Base-by-base conservation (phyloP, 2,113 vertebrate genomes). In the Protomyctophum bolini region DNA sequence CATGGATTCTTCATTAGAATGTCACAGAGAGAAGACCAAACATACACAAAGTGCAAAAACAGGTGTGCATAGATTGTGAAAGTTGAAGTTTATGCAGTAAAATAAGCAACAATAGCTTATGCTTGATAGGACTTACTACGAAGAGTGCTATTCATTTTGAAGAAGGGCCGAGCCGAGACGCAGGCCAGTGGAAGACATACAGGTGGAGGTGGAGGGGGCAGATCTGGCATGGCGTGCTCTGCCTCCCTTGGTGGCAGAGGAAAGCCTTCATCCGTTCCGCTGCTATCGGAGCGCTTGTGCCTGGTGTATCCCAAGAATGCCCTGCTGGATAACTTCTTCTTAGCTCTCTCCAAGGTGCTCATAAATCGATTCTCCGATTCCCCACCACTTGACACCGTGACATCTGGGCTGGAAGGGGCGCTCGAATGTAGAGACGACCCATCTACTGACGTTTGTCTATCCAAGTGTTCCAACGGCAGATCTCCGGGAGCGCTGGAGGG, bases 321-420 rank as follows among this genome's bases (percentile, higher is more conserved):
- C 51, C 49, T 81, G 0, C 80, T 66, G 6, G 88, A 87, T 65
- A 93, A 88, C 76, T 76, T 92, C 55, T 77, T 91, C 74, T 84
- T 93, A 67, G 91, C 91, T 57, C 68, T 92, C 70, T 93, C 92
- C 68, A 93, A 80, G 8, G 92, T 91, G 79, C 86, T 88, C 1
- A 89, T 41, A 2, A 86, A 71, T 46, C 56, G 85, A 51, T 61
- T 89, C 28, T 91, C 86, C 0, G 83, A 82, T 51, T 89, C 83
- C 0, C 74, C 66, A 2, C 48, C 66, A 2, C 48, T 64, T 0
- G 70, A 67, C 8, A 87, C 82, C 3, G 57, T 82, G 33, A 62
- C 4, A 3, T 91, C 88, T 45, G 82, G 86, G 61, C 87, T 90
- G 33, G 87, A 75, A 62, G 54, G 64, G 10, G 55, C 45, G 3